These are phyloP conservation scores for Dinoponera quadriceps DNA, from an alignment of 1,140 invertebrate genomes.

Conservation along the genomic window DNA sequence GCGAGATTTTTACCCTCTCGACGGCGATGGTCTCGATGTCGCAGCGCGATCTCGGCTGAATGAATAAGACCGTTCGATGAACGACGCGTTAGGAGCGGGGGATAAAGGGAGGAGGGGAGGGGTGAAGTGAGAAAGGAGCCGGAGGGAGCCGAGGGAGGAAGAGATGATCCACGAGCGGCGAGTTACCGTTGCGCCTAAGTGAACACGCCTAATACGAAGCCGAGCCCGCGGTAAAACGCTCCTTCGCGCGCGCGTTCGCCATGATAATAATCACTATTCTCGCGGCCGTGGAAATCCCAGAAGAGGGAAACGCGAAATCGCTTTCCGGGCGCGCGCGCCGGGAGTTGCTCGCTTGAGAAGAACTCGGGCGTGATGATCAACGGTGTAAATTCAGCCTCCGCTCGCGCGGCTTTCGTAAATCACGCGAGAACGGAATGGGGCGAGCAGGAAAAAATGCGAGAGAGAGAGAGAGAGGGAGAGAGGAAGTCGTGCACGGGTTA, in stretches of 20 bases:
- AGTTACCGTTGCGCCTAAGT: conserved; percentile 78
- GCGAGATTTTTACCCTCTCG: background rate
- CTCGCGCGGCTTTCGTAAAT: conserved; percentile 22
- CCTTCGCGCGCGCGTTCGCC: conserved; percentile 60
- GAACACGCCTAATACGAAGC: conserved; percentile 66
- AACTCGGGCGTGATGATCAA: conserved; percentile 5
- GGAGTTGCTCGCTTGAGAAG: conserved; percentile 14
- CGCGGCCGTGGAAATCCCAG: conserved; percentile 4
- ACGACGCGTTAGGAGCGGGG: background rate
- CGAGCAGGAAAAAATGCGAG: background rate
- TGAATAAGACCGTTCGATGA: conserved; percentile 46
- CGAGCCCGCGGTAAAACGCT: conserved; percentile 70
- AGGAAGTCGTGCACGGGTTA: background rate
- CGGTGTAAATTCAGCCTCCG: conserved; percentile 15
- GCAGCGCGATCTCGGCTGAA: conserved; percentile 22
- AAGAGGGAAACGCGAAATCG: conserved; percentile 30
- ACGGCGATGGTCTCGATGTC: conserved; percentile 10
- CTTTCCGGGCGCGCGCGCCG: too few species aligned
- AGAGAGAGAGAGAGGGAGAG: background rate
- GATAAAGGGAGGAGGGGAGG: conserved; percentile 35
- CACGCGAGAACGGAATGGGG: background rate
- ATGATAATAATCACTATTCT: conserved; percentile 73
- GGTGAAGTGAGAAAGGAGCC: conserved; percentile 38
- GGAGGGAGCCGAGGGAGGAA: conserved; percentile 15
- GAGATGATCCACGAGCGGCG: conserved; percentile 56